Evolutionary conservation across 2,113 vertebrate genomes (phyloP).

Genomic region (Xiphophorus couchianus): DNA sequence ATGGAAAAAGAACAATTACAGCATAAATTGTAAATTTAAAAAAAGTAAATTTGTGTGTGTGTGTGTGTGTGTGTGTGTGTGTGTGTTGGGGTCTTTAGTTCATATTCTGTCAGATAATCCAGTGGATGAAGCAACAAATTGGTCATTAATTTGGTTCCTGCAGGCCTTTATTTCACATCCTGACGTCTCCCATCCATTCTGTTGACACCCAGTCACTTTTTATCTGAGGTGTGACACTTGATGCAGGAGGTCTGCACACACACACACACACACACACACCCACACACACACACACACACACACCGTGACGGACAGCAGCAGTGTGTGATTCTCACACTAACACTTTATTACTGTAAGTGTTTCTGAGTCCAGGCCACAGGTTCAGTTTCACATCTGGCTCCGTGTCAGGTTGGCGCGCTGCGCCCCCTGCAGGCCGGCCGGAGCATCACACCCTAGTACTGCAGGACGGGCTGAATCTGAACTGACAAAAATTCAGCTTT

Average conservation of each 20-base stretch:
- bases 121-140: neutral
- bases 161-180: neutral
- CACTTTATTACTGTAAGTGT: slow-evolving; percentile 1
- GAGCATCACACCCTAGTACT: neutral
- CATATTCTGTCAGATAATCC: neutral
- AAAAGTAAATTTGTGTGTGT: neutral
- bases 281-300: neutral
- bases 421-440: slow-evolving; percentile 20
- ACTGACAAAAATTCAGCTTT: too few species aligned
- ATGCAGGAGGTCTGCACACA: neutral
- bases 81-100: neutral
- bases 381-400: neutral
- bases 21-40: too few species aligned
- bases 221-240: neutral
- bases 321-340: neutral
- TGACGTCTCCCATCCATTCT: neutral
- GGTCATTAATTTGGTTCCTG: neutral
- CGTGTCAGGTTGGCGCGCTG: neutral
- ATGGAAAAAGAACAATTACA: neutral
- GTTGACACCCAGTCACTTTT: neutral
- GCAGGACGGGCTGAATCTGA: too few species aligned
- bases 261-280: too few species aligned
- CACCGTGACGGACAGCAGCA: neutral
- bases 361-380: neutral
- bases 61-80: too few species aligned